phyloP scores from a whole-genome alignment of 2,113 vertebrate genomes.

The Lutjanus erythropterus region DNA sequence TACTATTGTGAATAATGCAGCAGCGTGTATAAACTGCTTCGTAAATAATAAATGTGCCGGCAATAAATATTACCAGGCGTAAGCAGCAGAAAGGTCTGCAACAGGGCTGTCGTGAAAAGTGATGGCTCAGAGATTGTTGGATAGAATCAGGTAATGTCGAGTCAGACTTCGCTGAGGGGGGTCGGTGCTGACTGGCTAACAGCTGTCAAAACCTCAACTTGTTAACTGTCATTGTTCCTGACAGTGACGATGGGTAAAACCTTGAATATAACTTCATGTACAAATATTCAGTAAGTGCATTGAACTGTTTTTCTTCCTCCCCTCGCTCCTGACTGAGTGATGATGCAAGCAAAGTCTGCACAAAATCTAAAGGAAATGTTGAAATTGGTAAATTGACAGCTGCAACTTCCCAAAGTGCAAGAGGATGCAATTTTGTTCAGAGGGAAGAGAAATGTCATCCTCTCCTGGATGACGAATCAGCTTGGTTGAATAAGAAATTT shows the following conservation, averaged over 20 bases:
- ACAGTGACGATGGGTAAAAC: background rate
- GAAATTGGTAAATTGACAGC: background rate
- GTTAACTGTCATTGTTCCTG: background rate
- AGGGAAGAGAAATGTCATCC: background rate
- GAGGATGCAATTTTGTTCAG: conserved; percentile 3
- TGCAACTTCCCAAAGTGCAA: conserved; percentile 22
- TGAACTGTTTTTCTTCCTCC: background rate
- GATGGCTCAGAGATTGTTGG: conserved; percentile 1
- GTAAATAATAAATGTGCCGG: conserved; percentile 42
- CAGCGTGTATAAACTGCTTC: conserved; percentile 24
- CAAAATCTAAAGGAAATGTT: background rate
- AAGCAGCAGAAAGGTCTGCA: conserved; percentile 3
- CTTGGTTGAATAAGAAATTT: background rate
- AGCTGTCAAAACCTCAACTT: background rate
- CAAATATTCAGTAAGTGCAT: background rate
- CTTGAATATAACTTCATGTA: background rate
- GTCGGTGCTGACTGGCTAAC: background rate
- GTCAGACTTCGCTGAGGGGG: background rate
- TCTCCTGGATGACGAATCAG: background rate
- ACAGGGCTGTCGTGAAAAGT: conserved; percentile 7
- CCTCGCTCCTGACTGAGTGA: background rate
- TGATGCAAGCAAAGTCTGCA: conserved; percentile 17
- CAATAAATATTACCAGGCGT: conserved; percentile 22
- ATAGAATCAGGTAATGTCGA: too few species aligned
- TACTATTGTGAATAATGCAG: conserved; percentile 27